Conservation (phyloP, 2,113 vertebrate species). For the Pomatorhinus ruficollis region DNA sequence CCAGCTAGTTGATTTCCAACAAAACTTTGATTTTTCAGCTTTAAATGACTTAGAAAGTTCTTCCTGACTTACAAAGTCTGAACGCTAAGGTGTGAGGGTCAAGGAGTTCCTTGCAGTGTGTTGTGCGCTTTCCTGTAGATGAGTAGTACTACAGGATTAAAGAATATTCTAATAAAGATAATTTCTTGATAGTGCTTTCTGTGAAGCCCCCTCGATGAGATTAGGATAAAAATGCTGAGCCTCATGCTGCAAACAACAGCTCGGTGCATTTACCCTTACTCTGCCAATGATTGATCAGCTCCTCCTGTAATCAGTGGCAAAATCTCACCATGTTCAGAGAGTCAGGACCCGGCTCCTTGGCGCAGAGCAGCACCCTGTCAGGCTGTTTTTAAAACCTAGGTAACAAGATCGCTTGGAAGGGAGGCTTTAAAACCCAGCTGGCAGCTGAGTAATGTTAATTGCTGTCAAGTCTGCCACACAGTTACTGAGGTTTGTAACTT, state of each 20-base stretch:
- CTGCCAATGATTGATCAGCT: background rate
- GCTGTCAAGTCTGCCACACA: slow-evolving; percentile 39
- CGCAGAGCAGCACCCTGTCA: background rate
- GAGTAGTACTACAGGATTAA: background rate
- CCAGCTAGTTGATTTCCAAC: background rate
- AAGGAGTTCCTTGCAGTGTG: background rate
- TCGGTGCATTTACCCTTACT: background rate
- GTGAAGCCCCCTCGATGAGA: background rate
- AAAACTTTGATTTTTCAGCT: background rate
- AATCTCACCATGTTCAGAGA: background rate
- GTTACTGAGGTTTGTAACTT: slow-evolving; percentile 51
- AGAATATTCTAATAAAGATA: background rate
- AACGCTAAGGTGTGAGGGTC: background rate
- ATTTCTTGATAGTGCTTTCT: background rate
- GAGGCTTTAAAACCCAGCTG: slow-evolving; percentile 25
- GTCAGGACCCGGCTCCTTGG: background rate
- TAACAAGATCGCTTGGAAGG: slow-evolving; percentile 16
- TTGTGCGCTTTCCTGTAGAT: background rate
- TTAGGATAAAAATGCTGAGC: background rate
- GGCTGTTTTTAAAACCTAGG: background rate
- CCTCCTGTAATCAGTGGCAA: background rate
- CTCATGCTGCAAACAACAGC: background rate
- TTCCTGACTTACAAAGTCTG: background rate
- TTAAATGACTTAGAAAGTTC: background rate
- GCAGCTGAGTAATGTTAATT: slow-evolving; percentile 43